Base-by-base conservation (phyloP, 2,888 invertebrate species). In the Amphipoea oculea region DNA sequence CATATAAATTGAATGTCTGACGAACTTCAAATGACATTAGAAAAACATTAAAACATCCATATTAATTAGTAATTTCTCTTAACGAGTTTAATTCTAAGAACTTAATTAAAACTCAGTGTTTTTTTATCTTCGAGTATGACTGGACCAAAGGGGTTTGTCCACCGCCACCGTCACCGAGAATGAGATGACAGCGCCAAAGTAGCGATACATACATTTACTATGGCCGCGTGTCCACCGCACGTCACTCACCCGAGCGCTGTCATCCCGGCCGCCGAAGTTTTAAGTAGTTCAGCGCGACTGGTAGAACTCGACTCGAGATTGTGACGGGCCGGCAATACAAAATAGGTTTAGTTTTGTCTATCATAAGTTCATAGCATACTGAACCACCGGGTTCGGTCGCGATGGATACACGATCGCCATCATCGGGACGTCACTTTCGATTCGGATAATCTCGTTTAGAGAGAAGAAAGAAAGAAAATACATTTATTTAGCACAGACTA, bases 31-130 rank as follows among this genome's bases (percentile, higher is more conserved):
- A 63, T 73, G 57, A 69, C 63, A 69, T 79, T 79, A 63, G 66
- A 85, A 85, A 85, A 84, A 85, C 75, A 5, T 23, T 67, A 12
- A 76, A 82, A 51, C 83, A 82, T 85, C 83, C 86, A 85, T 85
- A 85, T 60, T 85, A 67, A 82, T 17, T 36, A 82, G 76, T 51
- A 76, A 77, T 85, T 85, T 76, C 79, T 85, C 68, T 36, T 77
- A 79, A 82, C 66, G 72, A 82, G 48, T 63, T 62, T 17, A 17
- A 63, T 82, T 85, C 79, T 66, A 36, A 82, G 83, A 82, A 79
- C 29, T 77, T 7, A 63, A 82, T 85, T 85, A 73, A 66, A 81
- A 76, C 14, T 14, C 40, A 6, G 3, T 45, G 9, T 65, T 73
- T 75, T 75, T 82, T 48, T 48, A 42, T 12, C 20, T 14, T 29